Evolutionary conservation across 2,113 vertebrate genomes (phyloP).

Genomic region (Xiphias gladius): DNA sequence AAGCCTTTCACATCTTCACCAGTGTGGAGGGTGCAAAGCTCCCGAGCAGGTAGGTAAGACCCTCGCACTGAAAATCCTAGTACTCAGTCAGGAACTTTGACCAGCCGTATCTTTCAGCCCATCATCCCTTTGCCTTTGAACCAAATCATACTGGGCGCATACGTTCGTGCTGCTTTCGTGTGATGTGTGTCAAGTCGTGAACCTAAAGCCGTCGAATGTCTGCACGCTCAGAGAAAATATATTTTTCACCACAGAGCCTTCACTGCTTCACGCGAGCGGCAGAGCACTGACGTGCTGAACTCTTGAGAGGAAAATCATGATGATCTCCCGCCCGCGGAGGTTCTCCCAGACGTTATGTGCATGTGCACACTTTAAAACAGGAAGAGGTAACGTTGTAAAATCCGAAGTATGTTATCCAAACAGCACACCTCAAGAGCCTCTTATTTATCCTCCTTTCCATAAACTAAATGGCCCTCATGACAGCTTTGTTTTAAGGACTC

Average conservation of each 20-base stretch:
- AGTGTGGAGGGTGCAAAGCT: constrained; percentile 56
- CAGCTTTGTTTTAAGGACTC: constrained; percentile 29
- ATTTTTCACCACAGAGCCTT: constrained; percentile 19
- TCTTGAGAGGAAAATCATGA: constrained; percentile 41
- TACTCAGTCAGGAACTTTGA: constrained; percentile 52
- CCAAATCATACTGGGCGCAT: constrained; percentile 18
- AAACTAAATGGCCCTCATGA: constrained; percentile 43
- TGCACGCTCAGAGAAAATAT: not conserved
- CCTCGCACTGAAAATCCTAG: constrained; percentile 26
- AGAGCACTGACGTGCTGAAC: constrained; percentile 45
- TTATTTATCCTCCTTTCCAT: constrained; percentile 67
- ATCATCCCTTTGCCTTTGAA: constrained; percentile 36
- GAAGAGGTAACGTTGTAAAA: constrained; percentile 63
- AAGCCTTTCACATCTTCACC: constrained; percentile 63
- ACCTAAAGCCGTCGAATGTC: constrained; percentile 4
- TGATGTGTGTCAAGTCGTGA: constrained; percentile 4
- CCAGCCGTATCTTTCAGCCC: constrained; percentile 43
- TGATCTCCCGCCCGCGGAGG: constrained; percentile 11
- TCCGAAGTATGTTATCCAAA: constrained; percentile 68
- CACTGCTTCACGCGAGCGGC: constrained; percentile 23
- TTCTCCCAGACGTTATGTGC: constrained; percentile 29
- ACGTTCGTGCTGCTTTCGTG: not conserved
- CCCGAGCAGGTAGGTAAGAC: constrained; percentile 53
- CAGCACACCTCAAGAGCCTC: constrained; percentile 64
- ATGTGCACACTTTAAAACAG: constrained; percentile 58